A percentile compares a stretch with the other conserved stretches of the same genome.
Conservation (phyloP, 2,888 invertebrate species). For the Drosophila leonis region DNA sequence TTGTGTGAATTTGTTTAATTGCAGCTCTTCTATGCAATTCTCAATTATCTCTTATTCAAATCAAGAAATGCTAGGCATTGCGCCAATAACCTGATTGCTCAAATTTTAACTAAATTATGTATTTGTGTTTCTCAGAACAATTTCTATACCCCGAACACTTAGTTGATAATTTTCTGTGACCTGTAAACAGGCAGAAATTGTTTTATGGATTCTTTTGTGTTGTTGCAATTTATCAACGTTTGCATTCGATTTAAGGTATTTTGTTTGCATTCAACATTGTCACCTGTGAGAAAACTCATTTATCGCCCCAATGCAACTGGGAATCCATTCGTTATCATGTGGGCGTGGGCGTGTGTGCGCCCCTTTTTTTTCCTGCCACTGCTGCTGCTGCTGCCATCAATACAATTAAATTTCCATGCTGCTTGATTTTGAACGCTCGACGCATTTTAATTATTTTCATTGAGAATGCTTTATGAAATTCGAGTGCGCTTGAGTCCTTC, state of each 20-base stretch:
- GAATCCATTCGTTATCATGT: slow-evolving; percentile 44
- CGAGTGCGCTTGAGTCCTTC: slow-evolving; percentile 43
- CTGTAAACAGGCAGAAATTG: slow-evolving; percentile 26
- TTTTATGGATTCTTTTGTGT: slow-evolving; percentile 17
- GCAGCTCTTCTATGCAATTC: background rate
- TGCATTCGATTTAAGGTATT: slow-evolving; percentile 46
- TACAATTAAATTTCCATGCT: slow-evolving; percentile 79
- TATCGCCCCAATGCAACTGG: slow-evolving; percentile 53
- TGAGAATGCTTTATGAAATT: slow-evolving; percentile 77
- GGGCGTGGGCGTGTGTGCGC: slow-evolving; percentile 7
- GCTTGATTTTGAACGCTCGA: slow-evolving; percentile 77
- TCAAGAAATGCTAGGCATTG: too few species aligned
- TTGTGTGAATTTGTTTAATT: background rate
- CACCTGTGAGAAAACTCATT: slow-evolving; percentile 58
- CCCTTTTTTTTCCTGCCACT: background rate
- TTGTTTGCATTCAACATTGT: slow-evolving; percentile 46
- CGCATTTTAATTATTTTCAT: slow-evolving; percentile 81
- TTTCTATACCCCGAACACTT: background rate
- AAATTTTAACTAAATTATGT: slow-evolving; percentile 18
- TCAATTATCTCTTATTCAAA: background rate
- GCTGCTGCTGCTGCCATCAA: slow-evolving; percentile 51
- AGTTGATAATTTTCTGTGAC: background rate
- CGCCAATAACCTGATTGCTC: slow-evolving; percentile 7
- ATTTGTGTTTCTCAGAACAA: background rate
- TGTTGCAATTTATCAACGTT: slow-evolving; percentile 28